These are phyloP conservation scores for Montifringilla adamsi DNA, from an alignment of 2,113 vertebrate species.

Conservation along the genomic window DNA sequence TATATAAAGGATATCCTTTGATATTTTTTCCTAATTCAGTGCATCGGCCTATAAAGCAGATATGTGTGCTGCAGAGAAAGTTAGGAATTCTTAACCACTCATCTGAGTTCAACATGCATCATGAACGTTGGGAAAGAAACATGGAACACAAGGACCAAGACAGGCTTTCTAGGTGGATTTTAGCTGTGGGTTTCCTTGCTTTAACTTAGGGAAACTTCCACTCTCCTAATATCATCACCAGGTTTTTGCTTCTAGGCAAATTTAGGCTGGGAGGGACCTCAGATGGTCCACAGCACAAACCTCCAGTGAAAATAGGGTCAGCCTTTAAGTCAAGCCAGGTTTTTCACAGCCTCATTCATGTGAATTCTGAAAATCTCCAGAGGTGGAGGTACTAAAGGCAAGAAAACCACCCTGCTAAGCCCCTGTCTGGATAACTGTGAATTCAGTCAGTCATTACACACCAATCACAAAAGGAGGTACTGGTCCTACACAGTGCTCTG, in stretches of 20 bases:
- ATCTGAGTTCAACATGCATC: not conserved
- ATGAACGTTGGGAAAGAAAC: not conserved
- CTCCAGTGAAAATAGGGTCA: not conserved
- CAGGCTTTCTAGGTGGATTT: not conserved
- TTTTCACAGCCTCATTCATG: not conserved
- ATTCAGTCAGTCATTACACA: not conserved
- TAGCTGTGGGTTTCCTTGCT: not conserved
- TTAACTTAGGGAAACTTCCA: not conserved
- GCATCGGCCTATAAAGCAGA: not conserved
- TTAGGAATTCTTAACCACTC: not conserved
- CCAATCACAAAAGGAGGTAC: not conserved
- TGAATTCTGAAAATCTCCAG: not conserved
- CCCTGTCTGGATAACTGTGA: not conserved
- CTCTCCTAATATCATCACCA: not conserved
- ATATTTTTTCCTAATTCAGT: not conserved
- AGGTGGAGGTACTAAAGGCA: not conserved
- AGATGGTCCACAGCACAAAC: not conserved
- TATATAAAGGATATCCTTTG: not conserved
- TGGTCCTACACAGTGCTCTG: not conserved
- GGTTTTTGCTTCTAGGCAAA: not conserved
- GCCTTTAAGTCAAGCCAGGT: not conserved
- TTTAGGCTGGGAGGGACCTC: not conserved
- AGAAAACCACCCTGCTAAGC: not conserved
- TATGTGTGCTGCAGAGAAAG: not conserved
- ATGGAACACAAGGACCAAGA: not conserved